Evolutionary conservation across 2,888 invertebrate genomes (phyloP), one percentile per base, ranked within the genome.

Genomic region (Apodemia mormo): DNA sequence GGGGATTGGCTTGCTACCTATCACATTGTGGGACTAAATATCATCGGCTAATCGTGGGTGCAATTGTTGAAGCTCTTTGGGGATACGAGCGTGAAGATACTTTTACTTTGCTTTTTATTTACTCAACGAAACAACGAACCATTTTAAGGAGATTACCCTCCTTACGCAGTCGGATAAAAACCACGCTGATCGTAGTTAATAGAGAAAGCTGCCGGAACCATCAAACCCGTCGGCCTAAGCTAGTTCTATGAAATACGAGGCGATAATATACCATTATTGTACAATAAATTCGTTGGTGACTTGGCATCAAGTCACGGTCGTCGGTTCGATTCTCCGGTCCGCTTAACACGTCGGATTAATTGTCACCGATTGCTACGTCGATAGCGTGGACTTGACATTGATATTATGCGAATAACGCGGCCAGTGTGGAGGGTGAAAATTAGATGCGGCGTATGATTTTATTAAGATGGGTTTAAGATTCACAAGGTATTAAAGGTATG

Each of bases 261-360:
- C 61, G 33, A 61, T 61, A 61, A 61, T 37, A 61, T 67, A 67
- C 52, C 37, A 67, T 68, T 68, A 45, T 68, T 64, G 49, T 65
- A 30, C 64, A 65, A 65, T 40, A 65, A 68, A 52, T 65, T 56
- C 40, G 65, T n/a, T 65, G 69, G 69, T 69, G 76, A 64, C 61
- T 64, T 64, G 61, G 49, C 49, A 52, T 67, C 40, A 65, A 12
- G 43, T 58, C 76, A 76, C 74, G 77, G 76, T 78, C 78, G 80
- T 76, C 75, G 75, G 77, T 78, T 81, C 79, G 75, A 78, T 79
- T 78, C 78, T 77, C 72, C 75, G 79, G 76, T 78, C 75, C 78
- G 75, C 70, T 61, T 64, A 67, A 74, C 78, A 74, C 72, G 83
- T 82, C 82, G 71, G 75, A 75, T 78, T 78, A 74, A 81, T 78